Base-by-base conservation (phyloP, 2,888 invertebrate genomes). In the Sclerodermus sp. region DNA sequence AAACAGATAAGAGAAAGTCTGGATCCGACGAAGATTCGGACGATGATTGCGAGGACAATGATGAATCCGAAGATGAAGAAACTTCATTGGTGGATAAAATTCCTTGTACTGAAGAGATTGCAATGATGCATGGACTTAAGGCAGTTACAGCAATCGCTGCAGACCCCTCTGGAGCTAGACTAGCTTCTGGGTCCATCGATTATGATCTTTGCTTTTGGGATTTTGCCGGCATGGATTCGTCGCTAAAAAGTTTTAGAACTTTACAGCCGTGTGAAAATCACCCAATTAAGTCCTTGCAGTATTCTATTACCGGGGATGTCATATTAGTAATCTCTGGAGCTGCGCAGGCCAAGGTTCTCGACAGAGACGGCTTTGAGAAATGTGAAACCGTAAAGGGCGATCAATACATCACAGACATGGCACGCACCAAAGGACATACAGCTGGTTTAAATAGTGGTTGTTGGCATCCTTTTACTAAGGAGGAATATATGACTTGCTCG, bases 181-280 rank as follows among this genome's bases (percentile, higher is more conserved):
- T 93, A 34, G 89, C 93, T 0, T 89, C 92, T 0, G 99, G 99
- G 0, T 94, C 96, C 0, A 87, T 93, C 18, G 98, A 99, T 77
- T 99, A 96, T 78, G 95, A 96, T 63, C 90, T 99, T 1, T 90
- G 91, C 45, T 92, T 99, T 66, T 99, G 96, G 96, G 99, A 99
- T 76, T 99, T 99, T 81, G 93, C 96, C 55, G 98, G 97, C 3
- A 98, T 99, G 96, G 96, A 98, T 75, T 85, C 90, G 0, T 86
- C 89, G 2, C 84, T 94, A 81, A 86, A 90, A 42, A 90, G 93
- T 23, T 97, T 95, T 77, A 85, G 96, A 15, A 89, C 90, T 0
- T 81, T 96, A 14, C 90, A 91, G 60, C 97, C 98, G 0, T 96
- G 96, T 73, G 97, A 97, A 78, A 92, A 91, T 74, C 96, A 99